Conservation (phyloP, 1,140 invertebrate species). For the Helicoverpa armigera region DNA sequence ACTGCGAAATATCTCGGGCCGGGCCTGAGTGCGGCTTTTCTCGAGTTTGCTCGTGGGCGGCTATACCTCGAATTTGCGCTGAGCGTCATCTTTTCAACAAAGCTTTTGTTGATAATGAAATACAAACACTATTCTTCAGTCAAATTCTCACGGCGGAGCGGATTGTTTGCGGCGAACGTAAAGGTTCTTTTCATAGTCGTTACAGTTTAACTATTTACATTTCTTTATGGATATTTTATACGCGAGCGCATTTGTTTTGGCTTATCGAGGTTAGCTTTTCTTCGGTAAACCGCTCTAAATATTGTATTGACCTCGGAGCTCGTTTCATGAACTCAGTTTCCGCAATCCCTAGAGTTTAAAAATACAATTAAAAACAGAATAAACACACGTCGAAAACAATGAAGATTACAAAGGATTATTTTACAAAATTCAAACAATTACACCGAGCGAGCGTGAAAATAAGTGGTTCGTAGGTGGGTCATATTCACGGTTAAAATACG, state of each 20-base stretch:
- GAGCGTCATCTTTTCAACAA: slow-evolving; percentile 82
- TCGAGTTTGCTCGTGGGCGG: slow-evolving; percentile 68
- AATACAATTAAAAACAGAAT: slow-evolving; percentile 18
- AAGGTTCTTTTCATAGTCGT: slow-evolving; percentile 48
- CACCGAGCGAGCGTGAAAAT: slow-evolving; percentile 31
- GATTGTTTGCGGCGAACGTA: slow-evolving; percentile 72
- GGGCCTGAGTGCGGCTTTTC: slow-evolving; percentile 75
- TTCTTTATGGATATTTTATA: slow-evolving; percentile 44
- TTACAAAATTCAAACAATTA: slow-evolving; percentile 38
- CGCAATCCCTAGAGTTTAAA: slow-evolving; percentile 21
- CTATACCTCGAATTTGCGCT: slow-evolving; percentile 77
- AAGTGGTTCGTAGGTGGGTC: slow-evolving; percentile 53
- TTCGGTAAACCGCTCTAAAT: background rate
- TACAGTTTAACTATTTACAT: slow-evolving; percentile 47
- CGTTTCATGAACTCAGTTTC: slow-evolving; percentile 11
- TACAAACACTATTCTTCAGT: slow-evolving; percentile 82
- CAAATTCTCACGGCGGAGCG: slow-evolving; percentile 71
- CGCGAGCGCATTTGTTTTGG: slow-evolving; percentile 27
- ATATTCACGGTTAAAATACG: slow-evolving; percentile 60
- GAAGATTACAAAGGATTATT: slow-evolving; percentile 39
- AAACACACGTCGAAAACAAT: slow-evolving; percentile 34
- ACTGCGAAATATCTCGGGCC: slow-evolving; percentile 83
- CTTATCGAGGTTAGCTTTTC: slow-evolving; percentile 16
- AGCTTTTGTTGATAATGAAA: slow-evolving; percentile 85
- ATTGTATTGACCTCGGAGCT: slow-evolving; percentile 12